Base-by-base conservation (phyloP, 2,888 invertebrate genomes). In the Chrysolina haemoptera region DNA sequence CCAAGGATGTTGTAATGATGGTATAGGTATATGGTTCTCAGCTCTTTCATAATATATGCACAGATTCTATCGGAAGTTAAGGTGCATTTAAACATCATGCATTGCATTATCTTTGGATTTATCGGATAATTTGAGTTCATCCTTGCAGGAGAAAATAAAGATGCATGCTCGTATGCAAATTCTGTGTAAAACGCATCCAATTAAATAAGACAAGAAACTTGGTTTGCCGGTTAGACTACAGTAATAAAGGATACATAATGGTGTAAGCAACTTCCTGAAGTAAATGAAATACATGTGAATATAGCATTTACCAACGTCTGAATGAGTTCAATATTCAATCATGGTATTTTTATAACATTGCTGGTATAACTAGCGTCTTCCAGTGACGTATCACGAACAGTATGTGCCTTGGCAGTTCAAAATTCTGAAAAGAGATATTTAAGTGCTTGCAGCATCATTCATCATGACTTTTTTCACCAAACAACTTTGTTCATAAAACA, bases 201-300 rank as follows among this genome's bases (percentile, higher is more conserved):
- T 50, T 50, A 16, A 50, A 4, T 50, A 16, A 50, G 50, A n/a
- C 50, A 50, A 5, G 12, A 18, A 50, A 9, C n/a, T 14, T 1
- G 12, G 50, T 16, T 50, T 8, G 18, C n/a, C 50, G 6, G 5
- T 1, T 12, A 43, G n/a, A n/a, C n/a, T n/a, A n/a, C n/a, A n/a
- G n/a, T 14, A 43, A 43, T 43, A 14, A 14, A 43, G 43, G 43
- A 43, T 14, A 5, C 43, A 43, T 18, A 50, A 50, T 18, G 50
- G 50, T 18, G 50, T 50, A n/a, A 50, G 14, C 35, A 50, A 50
- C 50, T 50, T 50, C 50, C 50, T 50, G 50, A 50, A 50, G 6
- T 16, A 10, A 16, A 9, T 50, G 50, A 50, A 50, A 50, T 16
- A 16, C 50, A 18, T 50, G 6, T 16, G 8, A 50, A 50, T 50